Base-by-base conservation (phyloP, 2,888 invertebrate genomes). In the Drosophila lacicola region DNA sequence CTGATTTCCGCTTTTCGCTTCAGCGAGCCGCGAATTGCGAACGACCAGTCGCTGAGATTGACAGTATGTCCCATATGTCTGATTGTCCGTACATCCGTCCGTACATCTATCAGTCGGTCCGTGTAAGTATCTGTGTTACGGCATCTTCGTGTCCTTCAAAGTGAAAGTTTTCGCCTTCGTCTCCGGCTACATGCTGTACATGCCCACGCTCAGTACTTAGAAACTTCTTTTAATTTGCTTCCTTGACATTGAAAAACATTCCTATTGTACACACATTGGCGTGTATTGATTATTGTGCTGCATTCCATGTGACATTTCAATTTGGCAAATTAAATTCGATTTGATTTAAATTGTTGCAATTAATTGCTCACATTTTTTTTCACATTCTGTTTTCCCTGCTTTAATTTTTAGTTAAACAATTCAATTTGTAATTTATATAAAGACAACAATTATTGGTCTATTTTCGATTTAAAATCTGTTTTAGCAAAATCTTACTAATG, bases 1-100 rank as follows among this genome's bases (percentile, higher is more conserved):
- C 83, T 74, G 82, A 83, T 83, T 86, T 83, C 83, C 82, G 86
- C 61, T 78, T 64, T 74, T 47, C 76, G 84, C 81, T 73, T 71
- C 76, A 78, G 17, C 76, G 76, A 76, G 17, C 78, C 55, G 54
- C 58, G 56, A 64, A 62, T 45, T 50, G 53, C 50, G 70, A 13
- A 54, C 68, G 45, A 64, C 56, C 54, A 51, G 58, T 50, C 77
- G 53, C 77, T 57, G 66, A 61, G 86, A 85, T 72, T 82, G 82
- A 82, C 82, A 78, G 68, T 39, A 49, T 64, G 56, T 71, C 69
- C 55, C 13, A 19, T 10, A 34, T 50, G 17, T 25, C 10, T n/a
- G 10, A 34, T 4, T 54, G 5, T 49, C 9, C 36, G 14, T 29
- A 44, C 21, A 29, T 21, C 44, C 21, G 34, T 17, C 44, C 61